Percentiles rank a stretch among this genome's conserved stretches.
These are phyloP conservation scores for Ibidorhyncha struthersii DNA, from an alignment of 2,113 vertebrate species.

Conservation along the genomic window DNA sequence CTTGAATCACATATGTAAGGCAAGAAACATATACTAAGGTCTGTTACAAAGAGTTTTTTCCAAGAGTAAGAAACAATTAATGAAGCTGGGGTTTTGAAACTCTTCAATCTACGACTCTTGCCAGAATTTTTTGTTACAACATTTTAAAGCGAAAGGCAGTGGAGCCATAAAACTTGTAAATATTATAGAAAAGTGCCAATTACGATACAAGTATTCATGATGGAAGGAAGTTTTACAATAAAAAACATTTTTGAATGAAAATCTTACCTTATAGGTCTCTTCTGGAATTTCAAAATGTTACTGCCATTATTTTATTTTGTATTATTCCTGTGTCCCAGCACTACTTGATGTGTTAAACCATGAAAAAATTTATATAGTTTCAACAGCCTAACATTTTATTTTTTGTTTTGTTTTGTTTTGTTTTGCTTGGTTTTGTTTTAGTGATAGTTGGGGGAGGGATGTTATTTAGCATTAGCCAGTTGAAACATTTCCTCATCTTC, in stretches of 20 bases:
- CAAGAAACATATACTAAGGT: background rate
- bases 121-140: background rate
- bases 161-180: background rate
- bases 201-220: background rate
- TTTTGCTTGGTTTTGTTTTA: background rate
- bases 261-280: background rate
- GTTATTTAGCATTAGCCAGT: background rate
- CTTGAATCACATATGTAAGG: background rate
- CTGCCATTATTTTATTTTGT: background rate
- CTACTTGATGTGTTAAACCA: background rate
- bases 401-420: background rate
- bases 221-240: background rate
- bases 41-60: background rate
- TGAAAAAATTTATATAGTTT: background rate
- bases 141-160: background rate
- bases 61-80: background rate
- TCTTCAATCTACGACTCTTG: background rate
- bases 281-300: background rate
- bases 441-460: background rate
- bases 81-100: background rate
- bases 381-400: background rate
- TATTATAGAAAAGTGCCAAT: background rate
- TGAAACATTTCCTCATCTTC: background rate
- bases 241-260: background rate
- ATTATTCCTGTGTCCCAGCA: background rate